Base-by-base conservation (phyloP, 1,140 invertebrate genomes). In the Dufourea novaeangliae region DNA sequence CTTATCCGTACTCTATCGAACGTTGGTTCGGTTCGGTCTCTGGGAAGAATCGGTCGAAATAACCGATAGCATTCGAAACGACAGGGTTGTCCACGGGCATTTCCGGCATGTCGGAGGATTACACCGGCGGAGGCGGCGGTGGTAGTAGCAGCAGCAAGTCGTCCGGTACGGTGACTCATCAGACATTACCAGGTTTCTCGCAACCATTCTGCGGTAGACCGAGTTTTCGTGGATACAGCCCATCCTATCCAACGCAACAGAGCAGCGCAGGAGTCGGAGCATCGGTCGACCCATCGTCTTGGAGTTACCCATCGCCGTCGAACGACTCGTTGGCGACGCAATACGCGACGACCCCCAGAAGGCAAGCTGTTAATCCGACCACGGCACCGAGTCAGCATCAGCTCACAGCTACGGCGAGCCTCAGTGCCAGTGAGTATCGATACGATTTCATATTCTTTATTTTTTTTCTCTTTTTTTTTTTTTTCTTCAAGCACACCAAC, bases 121-220 rank as follows among this genome's bases (percentile, higher is more conserved):
- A 91, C 63, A 83, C 84, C 0, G 84, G 82, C n/a, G n/a, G n/a
- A n/a, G n/a, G n/a, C n/a, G n/a, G n/a, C n/a, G n/a, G n/a, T n/a
- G n/a, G n/a, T n/a, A n/a, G n/a, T n/a, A n/a, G n/a, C 0, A 72
- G 64, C 41, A 83, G 70, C 7, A 92, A 92, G 39, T 70, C 90
- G 2, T 74, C 88, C n/a, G 62, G 79, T 0, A 71, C 85, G 12
- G 88, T 86, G 20, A 80, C 80, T 34, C 89, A 91, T 63, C 90
- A 91, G 68, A 83, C 79, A 1, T 39, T 92, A 52, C 91, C 91
- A 0, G 88, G 86, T 0, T 92, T 92, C 44, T 89, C 88, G 8
- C 90, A 88, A 79, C 90, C 87, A 20, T 92, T 90, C 32, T 80
- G 84, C 1, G 79, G 78, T 11, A 84, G 86, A 3, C 10, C 82